Percentiles rank a stretch among this genome's conserved stretches.
Evolutionary conservation across 1,140 invertebrate species (phyloP).

Genomic region (Eufriesea mexicana): DNA sequence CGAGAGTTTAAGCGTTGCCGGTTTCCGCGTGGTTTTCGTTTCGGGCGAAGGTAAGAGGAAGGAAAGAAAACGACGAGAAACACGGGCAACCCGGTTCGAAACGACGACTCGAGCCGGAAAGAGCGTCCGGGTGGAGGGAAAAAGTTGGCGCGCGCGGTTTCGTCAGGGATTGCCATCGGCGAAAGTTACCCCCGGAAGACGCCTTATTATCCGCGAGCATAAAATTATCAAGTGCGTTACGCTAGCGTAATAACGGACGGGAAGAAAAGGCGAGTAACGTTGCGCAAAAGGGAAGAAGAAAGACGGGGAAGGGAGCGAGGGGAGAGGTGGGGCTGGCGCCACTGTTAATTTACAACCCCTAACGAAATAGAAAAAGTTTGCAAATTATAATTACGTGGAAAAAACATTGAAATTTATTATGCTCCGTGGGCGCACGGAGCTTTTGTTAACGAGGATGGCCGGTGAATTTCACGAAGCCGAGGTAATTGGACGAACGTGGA

Average conservation of each 20-base stretch:
- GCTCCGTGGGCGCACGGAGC: slow-evolving; percentile 26
- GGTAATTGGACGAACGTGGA: slow-evolving; percentile 58
- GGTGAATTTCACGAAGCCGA: slow-evolving; percentile 48
- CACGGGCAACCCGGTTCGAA: not conserved
- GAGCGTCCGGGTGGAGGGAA: not conserved
- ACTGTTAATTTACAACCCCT: slow-evolving; percentile 47
- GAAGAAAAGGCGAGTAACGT: not conserved
- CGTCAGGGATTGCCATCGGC: not conserved
- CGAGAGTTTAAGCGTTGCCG: not conserved
- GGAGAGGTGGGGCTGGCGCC: not conserved
- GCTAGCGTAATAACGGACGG: not conserved
- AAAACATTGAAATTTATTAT: slow-evolving; percentile 60
- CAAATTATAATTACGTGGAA: slow-evolving; percentile 51
- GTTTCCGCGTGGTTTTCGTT: not conserved
- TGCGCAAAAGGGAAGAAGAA: too few relatives aligned
- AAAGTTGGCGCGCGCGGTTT: not conserved
- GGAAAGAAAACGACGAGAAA: not conserved
- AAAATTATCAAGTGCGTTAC: slow-evolving; percentile 41
- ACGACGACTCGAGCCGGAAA: not conserved
- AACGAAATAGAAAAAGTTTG: slow-evolving; percentile 49
- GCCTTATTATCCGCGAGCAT: not conserved
- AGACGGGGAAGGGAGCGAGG: not conserved
- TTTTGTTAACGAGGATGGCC: slow-evolving; percentile 53
- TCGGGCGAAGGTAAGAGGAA: not conserved
- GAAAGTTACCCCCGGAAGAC: not conserved